Conservation (phyloP, 1,140 invertebrate genomes). For the Drosophila nigromelanica region DNA sequence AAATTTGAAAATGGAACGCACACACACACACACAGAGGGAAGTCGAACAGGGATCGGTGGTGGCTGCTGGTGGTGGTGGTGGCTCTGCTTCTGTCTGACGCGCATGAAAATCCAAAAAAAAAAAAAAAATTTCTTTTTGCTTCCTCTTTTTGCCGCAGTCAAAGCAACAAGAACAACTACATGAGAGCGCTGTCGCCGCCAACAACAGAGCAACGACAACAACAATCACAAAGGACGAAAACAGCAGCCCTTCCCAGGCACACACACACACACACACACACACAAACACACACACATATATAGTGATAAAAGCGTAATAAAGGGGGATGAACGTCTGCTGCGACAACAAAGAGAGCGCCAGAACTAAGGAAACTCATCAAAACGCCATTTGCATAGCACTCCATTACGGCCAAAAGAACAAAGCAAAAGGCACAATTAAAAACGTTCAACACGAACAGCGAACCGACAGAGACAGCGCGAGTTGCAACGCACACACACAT, state of each 20-base stretch:
- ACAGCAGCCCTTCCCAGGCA: constrained; percentile 65
- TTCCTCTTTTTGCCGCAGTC: constrained; percentile 31
- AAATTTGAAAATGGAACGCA: constrained; percentile 78
- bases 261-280: constrained; percentile 13
- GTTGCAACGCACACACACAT: not conserved
- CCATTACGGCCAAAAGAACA: constrained; percentile 81
- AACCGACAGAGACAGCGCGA: constrained; percentile 14
- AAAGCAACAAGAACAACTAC: constrained; percentile 57
- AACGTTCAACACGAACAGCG: constrained; percentile 51
- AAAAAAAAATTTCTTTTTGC: constrained; percentile 28
- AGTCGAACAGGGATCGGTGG: not conserved
- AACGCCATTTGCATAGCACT: constrained; percentile 82
- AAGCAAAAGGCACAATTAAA: constrained; percentile 79
- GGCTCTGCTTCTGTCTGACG: constrained; percentile 65
- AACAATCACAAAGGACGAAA: constrained; percentile 35
- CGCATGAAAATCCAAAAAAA: constrained; percentile 57
- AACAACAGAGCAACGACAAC: constrained; percentile 54
- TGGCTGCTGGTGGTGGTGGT: constrained; percentile 15
- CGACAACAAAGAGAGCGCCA: constrained; percentile 55
- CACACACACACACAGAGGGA: constrained; percentile 43
- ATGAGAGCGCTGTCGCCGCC: constrained; percentile 49
- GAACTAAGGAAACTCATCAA: constrained; percentile 80
- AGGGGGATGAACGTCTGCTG: constrained; percentile 73
- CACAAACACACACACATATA: constrained; percentile 15
- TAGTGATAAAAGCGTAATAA: constrained; percentile 45